Percentiles rank a stretch among this genome's conserved stretches.
Evolutionary conservation across 2,113 vertebrate genomes (phyloP).

Genomic region (Podiceps cristatus): DNA sequence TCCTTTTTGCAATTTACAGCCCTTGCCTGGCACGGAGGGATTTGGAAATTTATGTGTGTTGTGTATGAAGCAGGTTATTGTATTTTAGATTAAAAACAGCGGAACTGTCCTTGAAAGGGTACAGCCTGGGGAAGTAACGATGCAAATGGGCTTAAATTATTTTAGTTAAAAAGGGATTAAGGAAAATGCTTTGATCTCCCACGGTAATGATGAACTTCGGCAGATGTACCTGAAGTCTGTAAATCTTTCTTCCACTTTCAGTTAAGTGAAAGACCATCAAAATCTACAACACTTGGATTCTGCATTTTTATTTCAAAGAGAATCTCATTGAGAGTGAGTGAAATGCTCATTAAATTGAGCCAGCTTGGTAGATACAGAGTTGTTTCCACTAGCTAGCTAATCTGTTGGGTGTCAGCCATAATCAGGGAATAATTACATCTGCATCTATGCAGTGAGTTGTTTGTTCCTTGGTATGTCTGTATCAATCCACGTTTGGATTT

Average conservation of each 20-base stretch:
- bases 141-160: constrained; percentile 44
- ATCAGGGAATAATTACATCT: neutral
- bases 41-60: constrained; percentile 43
- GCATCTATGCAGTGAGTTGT: neutral
- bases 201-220: neutral
- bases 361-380: neutral
- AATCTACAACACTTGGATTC: neutral
- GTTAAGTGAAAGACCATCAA: neutral
- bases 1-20: constrained; percentile 45
- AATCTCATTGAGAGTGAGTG: neutral
- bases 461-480: neutral
- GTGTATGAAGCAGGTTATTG: neutral
- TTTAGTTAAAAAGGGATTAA: constrained; percentile 39
- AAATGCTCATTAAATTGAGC: constrained; percentile 15
- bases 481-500: neutral
- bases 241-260: neutral
- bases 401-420: neutral
- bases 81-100: constrained; percentile 25
- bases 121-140: constrained; percentile 21
- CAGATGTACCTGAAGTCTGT: neutral
- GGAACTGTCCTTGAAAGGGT: constrained; percentile 19
- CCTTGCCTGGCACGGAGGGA: neutral
- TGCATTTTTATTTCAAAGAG: neutral
- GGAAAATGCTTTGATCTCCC: neutral
- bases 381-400: neutral